These are phyloP conservation scores for Formicarius rufipectus DNA, from an alignment of 2,113 vertebrate genomes.

Conservation along the genomic window DNA sequence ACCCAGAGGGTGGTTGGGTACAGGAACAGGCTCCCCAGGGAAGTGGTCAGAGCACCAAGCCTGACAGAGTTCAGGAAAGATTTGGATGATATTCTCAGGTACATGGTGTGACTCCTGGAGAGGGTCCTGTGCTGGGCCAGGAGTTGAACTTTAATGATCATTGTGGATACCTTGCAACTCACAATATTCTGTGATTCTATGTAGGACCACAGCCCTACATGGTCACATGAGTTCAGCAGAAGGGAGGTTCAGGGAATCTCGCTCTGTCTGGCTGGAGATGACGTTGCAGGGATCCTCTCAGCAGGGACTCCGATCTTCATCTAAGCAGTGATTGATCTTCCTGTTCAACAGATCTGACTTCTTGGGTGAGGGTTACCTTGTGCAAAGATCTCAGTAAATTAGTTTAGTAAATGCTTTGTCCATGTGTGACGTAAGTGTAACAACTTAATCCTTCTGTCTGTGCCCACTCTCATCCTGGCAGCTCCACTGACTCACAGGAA, in stretches of 20 bases:
- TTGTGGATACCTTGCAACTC: neutral
- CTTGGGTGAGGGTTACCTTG: neutral
- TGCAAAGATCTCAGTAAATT: neutral
- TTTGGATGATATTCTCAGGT: neutral
- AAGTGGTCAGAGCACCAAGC: neutral
- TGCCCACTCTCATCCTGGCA: neutral
- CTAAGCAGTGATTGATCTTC: neutral
- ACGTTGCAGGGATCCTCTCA: neutral
- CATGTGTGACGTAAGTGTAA: neutral
- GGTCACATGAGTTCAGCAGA: neutral
- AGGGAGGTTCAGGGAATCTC: neutral
- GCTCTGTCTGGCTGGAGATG: neutral
- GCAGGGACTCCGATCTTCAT: neutral
- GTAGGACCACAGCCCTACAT: neutral
- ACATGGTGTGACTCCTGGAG: neutral
- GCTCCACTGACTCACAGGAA: neutral
- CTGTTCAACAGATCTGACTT: neutral
- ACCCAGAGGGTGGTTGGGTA: neutral
- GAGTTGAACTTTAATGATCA: neutral
- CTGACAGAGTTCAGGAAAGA: neutral
- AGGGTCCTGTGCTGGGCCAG: fast-evolving
- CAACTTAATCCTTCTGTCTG: neutral
- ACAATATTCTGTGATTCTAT: neutral
- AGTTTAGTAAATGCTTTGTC: neutral
- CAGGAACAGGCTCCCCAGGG: neutral